phyloP scores from a whole-genome alignment of 2,797 vertebrate species.

The Ctenopoma multispine region DNA sequence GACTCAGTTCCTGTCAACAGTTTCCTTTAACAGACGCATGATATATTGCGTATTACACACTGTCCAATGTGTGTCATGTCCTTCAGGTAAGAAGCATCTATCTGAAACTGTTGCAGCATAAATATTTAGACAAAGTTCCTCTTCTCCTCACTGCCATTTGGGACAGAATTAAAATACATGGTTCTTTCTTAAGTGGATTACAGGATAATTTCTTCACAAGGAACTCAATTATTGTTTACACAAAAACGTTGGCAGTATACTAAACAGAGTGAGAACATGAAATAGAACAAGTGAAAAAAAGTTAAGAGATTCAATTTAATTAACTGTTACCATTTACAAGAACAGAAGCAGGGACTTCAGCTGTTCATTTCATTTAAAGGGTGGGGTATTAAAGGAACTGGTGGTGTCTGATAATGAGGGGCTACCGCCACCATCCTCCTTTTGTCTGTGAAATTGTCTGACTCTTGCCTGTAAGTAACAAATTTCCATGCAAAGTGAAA shows the following conservation, averaged over 20 bases:
- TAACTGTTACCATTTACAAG: slow-evolving; percentile 32
- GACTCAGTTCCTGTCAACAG: background rate
- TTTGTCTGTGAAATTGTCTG: slow-evolving; percentile 14
- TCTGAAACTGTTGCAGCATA: background rate
- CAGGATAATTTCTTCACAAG: background rate
- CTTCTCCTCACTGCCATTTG: background rate
- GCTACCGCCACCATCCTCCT: slow-evolving; percentile 4
- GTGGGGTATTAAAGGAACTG: slow-evolving; percentile 52
- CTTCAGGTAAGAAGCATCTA: background rate
- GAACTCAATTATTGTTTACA: background rate
- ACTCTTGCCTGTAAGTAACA: background rate
- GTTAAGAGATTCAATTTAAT: background rate
- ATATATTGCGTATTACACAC: background rate
- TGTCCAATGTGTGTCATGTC: background rate
- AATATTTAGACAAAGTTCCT: background rate
- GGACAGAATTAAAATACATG: background rate
- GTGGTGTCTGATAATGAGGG: slow-evolving; percentile 48
- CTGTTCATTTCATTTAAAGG: slow-evolving; percentile 33
- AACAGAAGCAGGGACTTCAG: slow-evolving; percentile 49
- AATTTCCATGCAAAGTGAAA: background rate
- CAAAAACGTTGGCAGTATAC: background rate
- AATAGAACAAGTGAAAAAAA: background rate
- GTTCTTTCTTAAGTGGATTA: background rate
- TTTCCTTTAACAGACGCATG: background rate
- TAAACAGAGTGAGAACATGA: background rate